Evolutionary conservation across 2,797 vertebrate species (phyloP), one percentile per base, ranked within the genome.

Genomic region (Moxostoma hubbsi): DNA sequence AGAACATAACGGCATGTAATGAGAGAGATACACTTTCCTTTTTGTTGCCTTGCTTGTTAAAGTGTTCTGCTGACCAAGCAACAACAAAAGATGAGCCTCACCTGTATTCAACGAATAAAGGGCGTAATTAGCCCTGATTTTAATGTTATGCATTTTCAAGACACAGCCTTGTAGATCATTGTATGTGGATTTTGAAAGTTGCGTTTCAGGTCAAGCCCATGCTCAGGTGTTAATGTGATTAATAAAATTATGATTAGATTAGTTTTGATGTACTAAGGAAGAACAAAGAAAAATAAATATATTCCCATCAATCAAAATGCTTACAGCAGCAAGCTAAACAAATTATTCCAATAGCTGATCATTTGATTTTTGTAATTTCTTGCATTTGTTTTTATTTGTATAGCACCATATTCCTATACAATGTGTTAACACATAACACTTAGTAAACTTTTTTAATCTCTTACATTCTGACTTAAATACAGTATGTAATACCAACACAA

Each of bases 51-150:
- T 59, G 65, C n/a, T 5, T 77, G 65, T 61, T 77, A n/a, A 47
- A 68, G 13, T 59, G 58, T 68, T 69, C 7, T 51, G 43, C 55
- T 59, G 61, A 53, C 24, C 51, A 67, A 63, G 76, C 43, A 45
- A 43, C 47, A 58, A 73, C 61, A 77, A 66, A 67, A 62, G 67
- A 63, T 74, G 63, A 73, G 10, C 46, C 62, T 71, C 79, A 79
- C 75, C 79, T 73, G 24, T 24, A 78, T 59, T 63, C 16, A 80
- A 53, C 9, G 68, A 68, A 55, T 12, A 12, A 68, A 77, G 75
- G 55, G 18, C 5, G 9, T 50, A 77, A 77, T 46, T 24, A 24
- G 24, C 24, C 24, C 24, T 24, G 2, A 24, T 11, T 47, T 70
- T 24, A 70, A 63, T 13, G 54, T 47, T 63, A 15, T 78, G 58